Percentiles rank a stretch among this genome's conserved stretches.
These are phyloP conservation scores for Geophilus truncorum DNA, from an alignment of 2,888 invertebrate species.

Conservation along the genomic window DNA sequence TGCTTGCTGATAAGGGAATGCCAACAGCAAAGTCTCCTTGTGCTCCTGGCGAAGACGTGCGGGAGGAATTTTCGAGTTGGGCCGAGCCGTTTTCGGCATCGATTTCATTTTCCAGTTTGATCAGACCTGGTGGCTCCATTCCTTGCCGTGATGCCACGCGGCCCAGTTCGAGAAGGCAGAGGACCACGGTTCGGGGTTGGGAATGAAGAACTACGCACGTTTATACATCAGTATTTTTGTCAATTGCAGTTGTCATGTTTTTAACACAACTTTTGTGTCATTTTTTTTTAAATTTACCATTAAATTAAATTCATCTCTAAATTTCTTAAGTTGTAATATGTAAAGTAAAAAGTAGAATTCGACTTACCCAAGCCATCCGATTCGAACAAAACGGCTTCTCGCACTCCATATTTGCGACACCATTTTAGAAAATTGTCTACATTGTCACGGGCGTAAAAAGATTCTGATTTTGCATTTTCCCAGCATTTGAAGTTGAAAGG, in stretches of 20 bases:
- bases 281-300: too few relatives aligned
- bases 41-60: constrained; percentile 28
- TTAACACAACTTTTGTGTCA: background rate
- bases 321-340: too few relatives aligned
- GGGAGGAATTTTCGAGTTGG: constrained; percentile 9
- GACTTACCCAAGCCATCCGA: constrained; percentile 78
- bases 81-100: constrained; percentile 57
- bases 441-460: constrained; percentile 84
- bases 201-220: constrained; percentile 62
- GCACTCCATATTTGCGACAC: constrained; percentile 76
- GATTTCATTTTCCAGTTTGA: constrained; percentile 78
- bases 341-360: too few relatives aligned
- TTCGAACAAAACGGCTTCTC: constrained; percentile 81
- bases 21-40: constrained; percentile 34
- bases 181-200: constrained; percentile 74
- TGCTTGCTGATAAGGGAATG: constrained; percentile 34
- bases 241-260: too few relatives aligned
- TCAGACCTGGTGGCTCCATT: constrained; percentile 74
- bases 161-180: constrained; percentile 78
- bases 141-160: constrained; percentile 66
- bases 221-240: too few relatives aligned
- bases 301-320: too few relatives aligned
- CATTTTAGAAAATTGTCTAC: constrained; percentile 83
- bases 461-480: constrained; percentile 74
- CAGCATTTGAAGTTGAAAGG: constrained; percentile 70